A percentile compares a stretch with the other conserved stretches of the same genome.
Conservation (phyloP, 2,113 vertebrate species). For the Cyrtonyx montezumae region DNA sequence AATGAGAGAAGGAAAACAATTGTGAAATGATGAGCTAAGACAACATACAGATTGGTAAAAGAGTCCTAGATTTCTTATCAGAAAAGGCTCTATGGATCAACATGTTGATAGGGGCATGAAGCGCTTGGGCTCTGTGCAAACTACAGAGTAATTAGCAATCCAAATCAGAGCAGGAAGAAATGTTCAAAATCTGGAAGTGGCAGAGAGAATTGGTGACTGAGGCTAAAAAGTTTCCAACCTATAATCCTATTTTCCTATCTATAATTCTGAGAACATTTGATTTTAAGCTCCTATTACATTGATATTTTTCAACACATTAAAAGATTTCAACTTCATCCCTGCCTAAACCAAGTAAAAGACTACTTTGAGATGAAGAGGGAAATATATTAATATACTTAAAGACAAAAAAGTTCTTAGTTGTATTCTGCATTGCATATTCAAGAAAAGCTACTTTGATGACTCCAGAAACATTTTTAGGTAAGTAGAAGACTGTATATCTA, state of each 20-base stretch:
- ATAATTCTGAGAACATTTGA: background rate
- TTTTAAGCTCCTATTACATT: background rate
- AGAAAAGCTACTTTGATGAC: background rate
- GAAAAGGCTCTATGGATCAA: fast-evolving
- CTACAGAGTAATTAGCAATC: background rate
- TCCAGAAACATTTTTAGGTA: background rate
- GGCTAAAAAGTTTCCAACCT: background rate
- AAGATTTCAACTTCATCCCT: background rate
- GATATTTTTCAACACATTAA: background rate
- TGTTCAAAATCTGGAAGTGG: background rate
- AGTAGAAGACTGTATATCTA: background rate
- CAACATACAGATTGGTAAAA: background rate
- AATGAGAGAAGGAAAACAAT: constrained; percentile 4
- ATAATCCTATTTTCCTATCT: background rate
- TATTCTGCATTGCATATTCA: background rate
- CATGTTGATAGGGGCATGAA: fast-evolving
- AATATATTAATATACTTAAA: background rate
- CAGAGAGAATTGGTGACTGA: background rate
- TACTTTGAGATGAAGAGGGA: background rate
- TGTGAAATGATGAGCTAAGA: background rate
- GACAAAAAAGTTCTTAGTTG: background rate
- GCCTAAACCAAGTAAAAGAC: background rate
- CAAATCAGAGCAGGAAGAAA: background rate
- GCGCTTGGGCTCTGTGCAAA: background rate
- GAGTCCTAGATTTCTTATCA: fast-evolving